phyloP scores from a whole-genome alignment of 2,888 invertebrate species.

The Spodoptera littoralis region DNA sequence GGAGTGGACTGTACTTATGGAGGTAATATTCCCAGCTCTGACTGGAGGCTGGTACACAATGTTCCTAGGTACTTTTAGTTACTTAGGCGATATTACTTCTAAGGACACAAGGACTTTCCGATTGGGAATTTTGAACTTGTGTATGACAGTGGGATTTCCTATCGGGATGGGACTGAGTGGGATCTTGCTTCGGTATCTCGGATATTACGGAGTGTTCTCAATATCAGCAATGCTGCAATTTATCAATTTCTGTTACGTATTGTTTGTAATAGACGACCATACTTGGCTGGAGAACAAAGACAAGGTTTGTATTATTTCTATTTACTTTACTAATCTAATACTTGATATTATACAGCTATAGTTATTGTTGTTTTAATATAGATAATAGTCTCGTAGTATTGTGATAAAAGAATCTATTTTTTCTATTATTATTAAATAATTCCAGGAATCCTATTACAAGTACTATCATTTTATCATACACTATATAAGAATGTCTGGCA shows the following conservation, averaged over 20 bases:
- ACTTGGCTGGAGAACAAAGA: conserved; percentile 80
- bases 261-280: conserved; percentile 80
- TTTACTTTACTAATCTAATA: too few relatives aligned
- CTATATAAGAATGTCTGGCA: too few relatives aligned
- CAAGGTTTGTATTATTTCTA: conserved; percentile 68
- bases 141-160: conserved; percentile 85
- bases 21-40: conserved; percentile 85
- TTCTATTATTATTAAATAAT: too few relatives aligned
- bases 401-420: not conserved
- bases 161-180: conserved; percentile 84
- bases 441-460: too few relatives aligned
- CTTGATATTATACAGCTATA: not conserved
- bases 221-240: conserved; percentile 79
- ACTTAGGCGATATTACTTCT: conserved; percentile 89
- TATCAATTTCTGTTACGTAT: conserved; percentile 82
- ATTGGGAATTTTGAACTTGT: conserved; percentile 87
- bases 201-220: conserved; percentile 87
- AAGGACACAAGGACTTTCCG: conserved; percentile 89
- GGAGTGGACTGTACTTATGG: conserved; percentile 86
- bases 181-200: conserved; percentile 75
- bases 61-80: conserved; percentile 89
- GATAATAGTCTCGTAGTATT: not conserved
- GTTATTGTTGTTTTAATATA: conserved; percentile 1
- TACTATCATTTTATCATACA: too few relatives aligned
- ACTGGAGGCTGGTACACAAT: conserved; percentile 89